Base-by-base conservation (phyloP, 2,888 invertebrate genomes). In the Agonopterix arenella region DNA sequence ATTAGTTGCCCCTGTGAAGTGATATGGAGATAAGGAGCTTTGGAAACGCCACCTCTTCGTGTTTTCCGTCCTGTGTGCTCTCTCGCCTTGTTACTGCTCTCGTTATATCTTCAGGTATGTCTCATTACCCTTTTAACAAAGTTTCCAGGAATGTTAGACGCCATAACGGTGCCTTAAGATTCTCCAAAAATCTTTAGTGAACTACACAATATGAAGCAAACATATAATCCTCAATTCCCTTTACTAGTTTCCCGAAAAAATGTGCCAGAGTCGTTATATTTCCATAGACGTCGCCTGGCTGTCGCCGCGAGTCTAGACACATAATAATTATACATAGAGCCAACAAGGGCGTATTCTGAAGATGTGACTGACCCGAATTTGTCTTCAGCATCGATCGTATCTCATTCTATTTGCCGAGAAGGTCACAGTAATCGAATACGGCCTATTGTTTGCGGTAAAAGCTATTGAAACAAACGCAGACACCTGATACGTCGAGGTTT, bases 11-110 rank as follows among this genome's bases (percentile, higher is more conserved):
- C 68, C 68, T 67, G 76, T 79, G 68, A 78, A 82, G 80, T 86
- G 86, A 86, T 83, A 88, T 88, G 88, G 88, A 84, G 83, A 84
- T 82, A 83, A 81, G 76, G 66, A 78, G 70, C 68, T 70, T 73
- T 67, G 70, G 72, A 72, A 80, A 72, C 73, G 68, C 72, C 70
- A 72, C 66, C 71, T 77, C 78, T 81, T 81, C 84, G 82, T 77
- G 75, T 80, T 80, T 82, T 80, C 81, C 84, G 84, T 84, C 83
- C 84, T 82, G 73, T 77, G 76, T 75, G 71, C 69, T 75, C 63
- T 77, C 73, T 82, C 74, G 72, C 71, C 75, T 80, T 76, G 73
- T 63, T 70, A 70, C 76, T 66, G 70, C 73, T 73, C 68, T 74
- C 64, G 70, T 67, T 67, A 66, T 66, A 68, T 65, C 71, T 70